Conservation (phyloP, 2,888 invertebrate genomes). For the Cerastis leucographa region DNA sequence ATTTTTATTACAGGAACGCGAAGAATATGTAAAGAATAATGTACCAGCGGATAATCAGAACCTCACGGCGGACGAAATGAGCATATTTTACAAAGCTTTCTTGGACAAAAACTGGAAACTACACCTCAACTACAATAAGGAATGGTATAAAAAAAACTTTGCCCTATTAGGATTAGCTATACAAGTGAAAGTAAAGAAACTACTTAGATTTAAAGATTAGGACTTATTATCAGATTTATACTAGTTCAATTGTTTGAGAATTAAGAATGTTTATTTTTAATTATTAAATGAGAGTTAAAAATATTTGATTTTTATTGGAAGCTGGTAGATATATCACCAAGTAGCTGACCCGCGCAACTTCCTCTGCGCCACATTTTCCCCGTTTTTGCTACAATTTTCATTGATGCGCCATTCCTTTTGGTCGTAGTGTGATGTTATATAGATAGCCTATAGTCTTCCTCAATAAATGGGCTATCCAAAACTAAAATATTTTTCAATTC, state of each 20-base stretch:
- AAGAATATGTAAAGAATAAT: conserved; percentile 89
- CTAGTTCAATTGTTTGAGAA: conserved; percentile 48
- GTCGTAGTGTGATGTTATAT: too few relatives aligned
- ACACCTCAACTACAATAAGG: conserved; percentile 94
- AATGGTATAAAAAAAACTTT: conserved; percentile 96
- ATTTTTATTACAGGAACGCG: conserved; percentile 87
- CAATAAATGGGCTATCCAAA: too few relatives aligned
- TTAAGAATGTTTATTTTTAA: conserved; percentile 38
- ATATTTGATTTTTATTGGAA: neutral
- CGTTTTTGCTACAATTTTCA: too few relatives aligned
- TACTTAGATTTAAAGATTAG: conserved; percentile 80
- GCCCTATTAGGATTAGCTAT: conserved; percentile 91
- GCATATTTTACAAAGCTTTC: conserved; percentile 96
- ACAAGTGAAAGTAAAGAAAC: conserved; percentile 88
- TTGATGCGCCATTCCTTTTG: too few relatives aligned
- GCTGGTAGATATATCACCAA: neutral
- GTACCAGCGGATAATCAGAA: conserved; percentile 88
- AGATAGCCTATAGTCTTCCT: too few relatives aligned
- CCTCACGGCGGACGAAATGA: conserved; percentile 95
- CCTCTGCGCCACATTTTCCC: too few relatives aligned
- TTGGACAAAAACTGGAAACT: conserved; percentile 95
- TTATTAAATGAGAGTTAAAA: neutral
- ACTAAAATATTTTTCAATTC: too few relatives aligned
- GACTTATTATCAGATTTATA: conserved; percentile 20
- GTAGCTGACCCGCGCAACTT: too few relatives aligned